These are phyloP conservation scores for Chlorocebus sabaeus DNA, from an alignment of 2,113 vertebrate genomes.

Conservation along the genomic window DNA sequence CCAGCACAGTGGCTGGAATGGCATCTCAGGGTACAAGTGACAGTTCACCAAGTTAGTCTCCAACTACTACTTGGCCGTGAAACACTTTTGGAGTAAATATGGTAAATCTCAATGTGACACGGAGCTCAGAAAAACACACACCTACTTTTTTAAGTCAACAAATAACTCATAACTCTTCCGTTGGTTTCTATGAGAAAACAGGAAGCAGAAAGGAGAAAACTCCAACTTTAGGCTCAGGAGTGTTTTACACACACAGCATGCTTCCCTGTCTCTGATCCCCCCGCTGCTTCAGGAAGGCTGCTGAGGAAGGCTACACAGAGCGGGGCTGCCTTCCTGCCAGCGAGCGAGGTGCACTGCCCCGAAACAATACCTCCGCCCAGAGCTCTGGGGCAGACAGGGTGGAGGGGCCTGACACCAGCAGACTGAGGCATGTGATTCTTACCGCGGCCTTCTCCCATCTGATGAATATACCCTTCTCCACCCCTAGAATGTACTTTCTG, in stretches of 20 bases:
- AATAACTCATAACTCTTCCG: conserved; percentile 2
- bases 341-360: neutral
- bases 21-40: neutral
- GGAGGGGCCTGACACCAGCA: neutral
- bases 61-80: neutral
- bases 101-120: neutral
- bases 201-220: neutral
- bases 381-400: neutral
- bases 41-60: neutral
- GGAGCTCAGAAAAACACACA: neutral
- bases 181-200: conserved; percentile 63
- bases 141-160: neutral
- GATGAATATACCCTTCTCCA: neutral
- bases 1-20: rapidly evolving
- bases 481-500: neutral
- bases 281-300: neutral
- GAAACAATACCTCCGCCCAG: neutral
- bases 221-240: conserved; percentile 60
- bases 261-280: neutral
- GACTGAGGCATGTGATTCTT: neutral
- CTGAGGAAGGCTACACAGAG: neutral
- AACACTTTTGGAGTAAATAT: neutral
- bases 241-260: neutral
- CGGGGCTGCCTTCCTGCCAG: neutral
- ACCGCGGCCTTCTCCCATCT: rapidly evolving